Evolutionary conservation across 2,888 invertebrate genomes (phyloP).

Genomic region (Coleophora flavipennella): DNA sequence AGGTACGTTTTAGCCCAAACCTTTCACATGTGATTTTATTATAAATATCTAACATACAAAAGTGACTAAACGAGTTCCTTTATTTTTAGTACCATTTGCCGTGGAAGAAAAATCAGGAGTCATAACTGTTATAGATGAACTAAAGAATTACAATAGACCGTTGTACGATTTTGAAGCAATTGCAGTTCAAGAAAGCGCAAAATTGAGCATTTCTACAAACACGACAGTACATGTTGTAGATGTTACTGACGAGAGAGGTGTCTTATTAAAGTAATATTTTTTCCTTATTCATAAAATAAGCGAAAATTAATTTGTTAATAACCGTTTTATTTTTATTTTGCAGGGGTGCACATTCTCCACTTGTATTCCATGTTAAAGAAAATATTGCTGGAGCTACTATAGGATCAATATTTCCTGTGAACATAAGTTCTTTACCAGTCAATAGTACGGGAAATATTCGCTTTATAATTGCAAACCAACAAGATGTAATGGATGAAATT

Average conservation of each 20-base stretch:
- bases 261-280: slow-evolving; percentile 71
- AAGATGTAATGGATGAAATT: slow-evolving; percentile 85
- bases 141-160: slow-evolving; percentile 77
- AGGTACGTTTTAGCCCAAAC: slow-evolving; percentile 54
- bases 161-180: slow-evolving; percentile 88
- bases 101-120: slow-evolving; percentile 91
- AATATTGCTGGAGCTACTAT: slow-evolving; percentile 81
- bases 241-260: slow-evolving; percentile 79
- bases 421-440: slow-evolving; percentile 39
- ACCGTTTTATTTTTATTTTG: slow-evolving; percentile 19
- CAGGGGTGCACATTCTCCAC: slow-evolving; percentile 79
- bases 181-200: slow-evolving; percentile 75
- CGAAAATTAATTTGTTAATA: slow-evolving; percentile 1
- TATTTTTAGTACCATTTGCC: slow-evolving; percentile 87
- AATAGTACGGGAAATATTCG: slow-evolving; percentile 68
- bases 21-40: background rate
- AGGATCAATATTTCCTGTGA: slow-evolving; percentile 78
- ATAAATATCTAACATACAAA: background rate
- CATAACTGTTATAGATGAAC: slow-evolving; percentile 85
- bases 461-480: slow-evolving; percentile 87
- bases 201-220: slow-evolving; percentile 83
- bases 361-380: slow-evolving; percentile 84
- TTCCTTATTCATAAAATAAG: slow-evolving; percentile 1
- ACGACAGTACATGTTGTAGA: slow-evolving; percentile 88
- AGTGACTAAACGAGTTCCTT: no score